Conservation (phyloP, 1,140 invertebrate genomes). For the Sminthurides bifidus region DNA sequence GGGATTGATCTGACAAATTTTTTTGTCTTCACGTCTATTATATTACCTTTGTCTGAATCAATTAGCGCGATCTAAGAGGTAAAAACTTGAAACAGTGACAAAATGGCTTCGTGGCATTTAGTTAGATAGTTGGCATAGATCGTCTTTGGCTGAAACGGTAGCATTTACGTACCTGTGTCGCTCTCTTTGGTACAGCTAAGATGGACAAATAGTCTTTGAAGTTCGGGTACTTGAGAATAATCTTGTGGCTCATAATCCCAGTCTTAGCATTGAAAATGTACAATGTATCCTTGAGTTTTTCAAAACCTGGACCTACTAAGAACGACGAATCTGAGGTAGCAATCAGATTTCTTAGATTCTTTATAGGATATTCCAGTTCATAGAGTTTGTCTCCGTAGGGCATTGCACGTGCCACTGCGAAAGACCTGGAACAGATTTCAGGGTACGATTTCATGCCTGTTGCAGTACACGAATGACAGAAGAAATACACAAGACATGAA, state of each 20-base stretch:
- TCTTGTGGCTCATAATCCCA: slow-evolving; percentile 65
- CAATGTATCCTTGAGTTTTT: slow-evolving; percentile 74
- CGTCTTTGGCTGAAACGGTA: too few species aligned
- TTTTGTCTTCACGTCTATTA: slow-evolving; percentile 68
- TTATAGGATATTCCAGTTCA: slow-evolving; percentile 62
- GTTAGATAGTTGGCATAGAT: too few species aligned
- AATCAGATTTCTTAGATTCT: slow-evolving; percentile 58
- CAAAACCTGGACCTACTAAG: slow-evolving; percentile 62
- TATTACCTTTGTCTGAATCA: slow-evolving; percentile 77
- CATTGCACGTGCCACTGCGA: slow-evolving; percentile 37
- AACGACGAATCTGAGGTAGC: slow-evolving; percentile 67
- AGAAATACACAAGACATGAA: not conserved
- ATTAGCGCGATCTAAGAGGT: slow-evolving; percentile 63
- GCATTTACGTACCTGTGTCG: slow-evolving; percentile 21
- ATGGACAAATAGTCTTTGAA: slow-evolving; percentile 32
- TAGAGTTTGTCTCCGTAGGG: slow-evolving; percentile 58
- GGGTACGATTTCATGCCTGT: too few species aligned
- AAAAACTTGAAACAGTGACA: not conserved
- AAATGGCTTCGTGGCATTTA: too few species aligned
- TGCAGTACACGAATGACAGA: not conserved
- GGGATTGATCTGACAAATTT: slow-evolving; percentile 62
- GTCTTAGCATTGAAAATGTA: slow-evolving; percentile 71
- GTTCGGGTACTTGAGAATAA: slow-evolving; percentile 53
- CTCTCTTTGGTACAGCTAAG: slow-evolving; percentile 21
- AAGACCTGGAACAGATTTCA: slow-evolving; percentile 21